Conservation (phyloP, 2,888 invertebrate genomes). For the Strigamia transsilvanica region DNA sequence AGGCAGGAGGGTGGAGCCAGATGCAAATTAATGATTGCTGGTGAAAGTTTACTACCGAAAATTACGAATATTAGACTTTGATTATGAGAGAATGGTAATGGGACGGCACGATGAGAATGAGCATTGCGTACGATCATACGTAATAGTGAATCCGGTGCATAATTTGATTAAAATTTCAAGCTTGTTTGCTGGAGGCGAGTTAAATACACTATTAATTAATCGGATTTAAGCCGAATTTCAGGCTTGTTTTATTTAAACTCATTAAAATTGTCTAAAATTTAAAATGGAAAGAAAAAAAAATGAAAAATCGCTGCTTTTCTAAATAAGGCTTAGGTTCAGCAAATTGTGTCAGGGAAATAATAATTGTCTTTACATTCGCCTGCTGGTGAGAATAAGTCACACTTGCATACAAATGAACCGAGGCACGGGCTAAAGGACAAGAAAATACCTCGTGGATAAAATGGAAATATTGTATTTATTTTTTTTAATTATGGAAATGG, state of each 20-base stretch:
- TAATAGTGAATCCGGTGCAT: conserved; percentile 18
- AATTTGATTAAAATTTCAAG: conserved; percentile 47
- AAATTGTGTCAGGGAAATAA: conserved; percentile 46
- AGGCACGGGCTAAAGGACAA: not conserved
- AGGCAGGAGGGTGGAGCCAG: conserved; percentile 35
- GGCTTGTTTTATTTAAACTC: conserved; percentile 7
- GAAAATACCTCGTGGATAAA: conserved; percentile 28
- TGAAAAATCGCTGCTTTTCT: not conserved
- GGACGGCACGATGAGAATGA: not conserved
- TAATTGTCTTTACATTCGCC: conserved; percentile 47
- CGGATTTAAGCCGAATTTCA: conserved; percentile 12
- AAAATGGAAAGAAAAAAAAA: not conserved
- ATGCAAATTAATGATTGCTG: conserved; percentile 49
- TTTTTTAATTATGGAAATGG: too few species aligned
- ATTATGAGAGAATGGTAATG: conserved; percentile 23
- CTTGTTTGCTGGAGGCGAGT: conserved; percentile 3
- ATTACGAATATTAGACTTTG: conserved; percentile 46
- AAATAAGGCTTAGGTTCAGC: conserved; percentile 36
- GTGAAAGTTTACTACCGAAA: conserved; percentile 41
- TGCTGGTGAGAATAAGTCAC: conserved; percentile 48
- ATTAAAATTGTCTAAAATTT: not conserved
- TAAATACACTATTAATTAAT: conserved; percentile 40
- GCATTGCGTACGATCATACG: not conserved
- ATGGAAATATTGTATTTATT: not conserved
- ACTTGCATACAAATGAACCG: conserved; percentile 21